phyloP scores from a whole-genome alignment of 37 sponge, comb jelly and placozoan species.

The Spongia lamella region DNA sequence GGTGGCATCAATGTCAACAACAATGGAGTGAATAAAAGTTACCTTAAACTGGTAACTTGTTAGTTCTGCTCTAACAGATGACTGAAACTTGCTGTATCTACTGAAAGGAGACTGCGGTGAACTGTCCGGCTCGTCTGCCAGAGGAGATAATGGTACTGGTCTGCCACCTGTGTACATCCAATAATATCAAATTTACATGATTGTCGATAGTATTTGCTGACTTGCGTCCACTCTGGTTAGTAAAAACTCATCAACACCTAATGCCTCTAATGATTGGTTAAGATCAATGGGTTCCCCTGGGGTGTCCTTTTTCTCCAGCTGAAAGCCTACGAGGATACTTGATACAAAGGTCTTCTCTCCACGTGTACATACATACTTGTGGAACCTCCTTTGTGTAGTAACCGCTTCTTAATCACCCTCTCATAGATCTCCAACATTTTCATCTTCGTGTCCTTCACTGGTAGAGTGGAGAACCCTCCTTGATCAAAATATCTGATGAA shows the following conservation, averaged over 20 bases:
- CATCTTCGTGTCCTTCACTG: slow-evolving; percentile 36
- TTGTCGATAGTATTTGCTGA: background rate
- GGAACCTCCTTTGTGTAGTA: slow-evolving; percentile 55
- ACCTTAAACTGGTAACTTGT: slow-evolving; percentile 77
- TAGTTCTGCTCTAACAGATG: slow-evolving; percentile 52
- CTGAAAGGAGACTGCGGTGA: background rate
- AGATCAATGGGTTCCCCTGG: slow-evolving; percentile 60
- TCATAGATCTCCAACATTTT: slow-evolving; percentile 65
- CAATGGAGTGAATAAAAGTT: background rate
- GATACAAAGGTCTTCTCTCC: too few species aligned
- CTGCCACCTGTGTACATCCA: slow-evolving; percentile 10
- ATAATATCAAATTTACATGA: background rate
- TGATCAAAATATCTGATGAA: slow-evolving; percentile 56
- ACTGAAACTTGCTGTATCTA: background rate
- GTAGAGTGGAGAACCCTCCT: slow-evolving; percentile 73
- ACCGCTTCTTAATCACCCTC: slow-evolving; percentile 59
- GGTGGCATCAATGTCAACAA: background rate
- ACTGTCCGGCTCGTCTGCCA: background rate
- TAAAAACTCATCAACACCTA: slow-evolving; percentile 53
- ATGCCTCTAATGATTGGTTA: slow-evolving; percentile 40
- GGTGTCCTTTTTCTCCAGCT: slow-evolving; percentile 57
- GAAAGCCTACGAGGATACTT: slow-evolving; percentile 35
- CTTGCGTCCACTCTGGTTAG: slow-evolving; percentile 33
- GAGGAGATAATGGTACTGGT: background rate
- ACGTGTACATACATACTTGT: background rate